phyloP scores from a whole-genome alignment of 2,113 vertebrate species.

The Peromyscus maniculatus region DNA sequence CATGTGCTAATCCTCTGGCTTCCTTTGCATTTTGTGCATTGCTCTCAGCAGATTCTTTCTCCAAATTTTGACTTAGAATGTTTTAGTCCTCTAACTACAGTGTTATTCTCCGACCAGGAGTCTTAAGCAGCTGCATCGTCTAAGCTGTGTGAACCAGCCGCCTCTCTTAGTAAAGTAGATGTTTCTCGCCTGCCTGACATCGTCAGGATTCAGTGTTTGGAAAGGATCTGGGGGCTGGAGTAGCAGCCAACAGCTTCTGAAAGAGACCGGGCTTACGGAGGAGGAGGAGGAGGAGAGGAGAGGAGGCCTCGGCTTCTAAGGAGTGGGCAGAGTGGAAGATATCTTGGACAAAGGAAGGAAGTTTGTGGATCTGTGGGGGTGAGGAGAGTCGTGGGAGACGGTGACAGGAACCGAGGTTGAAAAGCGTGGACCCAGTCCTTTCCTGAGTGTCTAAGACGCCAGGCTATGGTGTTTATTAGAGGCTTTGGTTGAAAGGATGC shows the following conservation, averaged over 20 bases:
- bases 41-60: neutral
- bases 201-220: neutral
- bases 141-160: neutral
- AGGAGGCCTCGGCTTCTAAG: neutral
- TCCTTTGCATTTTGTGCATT: neutral
- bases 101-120: neutral
- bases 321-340: neutral
- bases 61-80: neutral
- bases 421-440: neutral
- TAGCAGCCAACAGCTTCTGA: neutral
- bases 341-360: neutral
- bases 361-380: neutral
- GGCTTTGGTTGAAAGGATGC: neutral
- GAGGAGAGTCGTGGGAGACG: neutral
- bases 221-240: neutral
- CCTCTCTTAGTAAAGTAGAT: conserved; percentile 33
- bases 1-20: neutral
- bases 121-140: neutral
- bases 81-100: neutral
- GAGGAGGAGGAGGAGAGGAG: neutral
- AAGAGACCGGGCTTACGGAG: neutral
- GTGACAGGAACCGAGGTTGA: neutral
- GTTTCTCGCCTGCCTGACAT: neutral
- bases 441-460: neutral
- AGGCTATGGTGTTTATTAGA: neutral